These are phyloP conservation scores for Tortrix viridana DNA, from an alignment of 2,888 invertebrate genomes.

Conservation along the genomic window DNA sequence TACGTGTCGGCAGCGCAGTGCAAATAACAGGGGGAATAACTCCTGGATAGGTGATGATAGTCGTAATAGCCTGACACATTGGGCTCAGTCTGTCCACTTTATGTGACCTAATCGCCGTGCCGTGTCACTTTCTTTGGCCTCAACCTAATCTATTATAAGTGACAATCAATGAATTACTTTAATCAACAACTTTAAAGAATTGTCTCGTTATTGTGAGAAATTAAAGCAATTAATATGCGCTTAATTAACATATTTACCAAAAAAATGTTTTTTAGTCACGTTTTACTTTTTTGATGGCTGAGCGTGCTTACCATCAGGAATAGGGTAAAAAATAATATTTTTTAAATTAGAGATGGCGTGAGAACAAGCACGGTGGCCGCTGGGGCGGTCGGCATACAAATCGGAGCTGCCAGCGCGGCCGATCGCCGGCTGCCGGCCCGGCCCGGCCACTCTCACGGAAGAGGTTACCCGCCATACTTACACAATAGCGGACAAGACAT, in stretches of 20 bases:
- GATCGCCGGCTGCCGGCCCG: constrained; percentile 42
- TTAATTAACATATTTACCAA: no score
- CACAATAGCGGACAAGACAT: constrained; percentile 80
- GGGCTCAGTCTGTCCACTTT: constrained; percentile 44
- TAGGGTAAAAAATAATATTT: constrained; percentile 74
- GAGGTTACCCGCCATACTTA: constrained; percentile 74
- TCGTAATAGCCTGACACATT: constrained; percentile 48
- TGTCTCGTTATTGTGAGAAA: no score
- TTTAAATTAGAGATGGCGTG: constrained; percentile 74
- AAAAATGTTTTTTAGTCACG: not conserved
- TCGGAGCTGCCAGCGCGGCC: constrained; percentile 41
- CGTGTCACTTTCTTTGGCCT: constrained; percentile 11
- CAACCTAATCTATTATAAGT: not conserved
- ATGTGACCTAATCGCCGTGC: constrained; percentile 48
- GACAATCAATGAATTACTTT: no score
- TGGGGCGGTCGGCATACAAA: constrained; percentile 54
- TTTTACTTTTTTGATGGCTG: constrained; percentile 10
- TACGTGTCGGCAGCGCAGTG: constrained; percentile 42
- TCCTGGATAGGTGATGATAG: constrained; percentile 54
- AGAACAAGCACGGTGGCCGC: constrained; percentile 74
- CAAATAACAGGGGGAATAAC: constrained; percentile 48
- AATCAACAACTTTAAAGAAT: no score
- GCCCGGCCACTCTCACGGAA: constrained; percentile 76
- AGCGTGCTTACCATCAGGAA: constrained; percentile 61
- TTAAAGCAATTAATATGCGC: no score